phyloP scores from a whole-genome alignment of 53 echinoderm and acorn worm genomes.

The Paracentrotus lividus region DNA sequence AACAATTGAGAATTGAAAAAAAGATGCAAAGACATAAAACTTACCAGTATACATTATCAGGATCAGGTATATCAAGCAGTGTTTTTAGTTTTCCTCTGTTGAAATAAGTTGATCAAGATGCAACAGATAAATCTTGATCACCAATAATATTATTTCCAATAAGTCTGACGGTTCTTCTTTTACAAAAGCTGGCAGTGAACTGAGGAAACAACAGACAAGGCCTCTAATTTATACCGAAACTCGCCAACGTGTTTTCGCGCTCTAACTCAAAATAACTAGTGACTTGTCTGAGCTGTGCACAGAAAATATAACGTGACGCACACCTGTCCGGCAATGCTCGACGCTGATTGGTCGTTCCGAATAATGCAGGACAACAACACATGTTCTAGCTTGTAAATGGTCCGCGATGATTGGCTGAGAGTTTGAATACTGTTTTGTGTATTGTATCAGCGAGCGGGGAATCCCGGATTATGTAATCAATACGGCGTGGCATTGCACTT shows the following conservation, averaged over 20 bases:
- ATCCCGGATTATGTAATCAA: neutral
- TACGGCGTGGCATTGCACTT: neutral
- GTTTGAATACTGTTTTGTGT: slow-evolving; percentile 12
- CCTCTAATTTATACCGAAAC: neutral
- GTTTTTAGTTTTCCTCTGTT: neutral
- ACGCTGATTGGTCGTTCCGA: neutral
- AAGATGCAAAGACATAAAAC: neutral
- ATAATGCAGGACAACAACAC: slow-evolving; percentile 1
- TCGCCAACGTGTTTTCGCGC: slow-evolving; percentile 33
- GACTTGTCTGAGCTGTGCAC: too few species aligned
- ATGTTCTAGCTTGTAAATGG: neutral
- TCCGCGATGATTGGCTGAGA: slow-evolving; percentile 14
- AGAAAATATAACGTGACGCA: neutral
- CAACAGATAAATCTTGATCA: neutral
- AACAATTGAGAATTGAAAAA: neutral
- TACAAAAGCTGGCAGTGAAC: neutral
- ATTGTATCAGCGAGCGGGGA: neutral
- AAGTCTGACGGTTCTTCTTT: neutral
- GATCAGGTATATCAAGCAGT: neutral
- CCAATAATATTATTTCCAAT: neutral
- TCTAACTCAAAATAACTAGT: neutral
- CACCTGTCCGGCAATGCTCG: neutral
- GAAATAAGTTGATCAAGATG: neutral
- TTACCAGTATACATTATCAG: neutral
- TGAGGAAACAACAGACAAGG: neutral